Base-by-base conservation (phyloP, 2,797 vertebrate genomes). In the Hyperoplus immaculatus region DNA sequence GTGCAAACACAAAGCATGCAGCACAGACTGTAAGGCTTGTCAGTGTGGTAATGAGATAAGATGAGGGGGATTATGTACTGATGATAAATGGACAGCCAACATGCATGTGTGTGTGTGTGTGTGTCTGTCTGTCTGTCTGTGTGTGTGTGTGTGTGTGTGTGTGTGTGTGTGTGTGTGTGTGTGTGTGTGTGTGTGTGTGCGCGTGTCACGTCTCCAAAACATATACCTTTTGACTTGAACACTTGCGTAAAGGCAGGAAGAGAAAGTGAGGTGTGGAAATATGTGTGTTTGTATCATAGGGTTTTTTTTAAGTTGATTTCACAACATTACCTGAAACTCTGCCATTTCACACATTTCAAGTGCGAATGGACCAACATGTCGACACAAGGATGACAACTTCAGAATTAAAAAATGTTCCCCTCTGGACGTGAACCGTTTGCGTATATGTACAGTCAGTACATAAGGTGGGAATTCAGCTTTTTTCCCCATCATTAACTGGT, bases 1-100 rank as follows among this genome's bases (percentile, higher is more conserved):
- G 29, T 29, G 29, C 81, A 88, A 91, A 80, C 85, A 73, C 38
- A 81, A 86, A 87, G 82, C 60, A 73, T 73, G 49, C 82, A 91
- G 92, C 54, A 65, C 47, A 77, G 8, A 64, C 18, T 39, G 50
- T 54, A 43, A 65, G 58, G 12, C 61, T 60, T 57, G 38, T 63
- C 14, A 8, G 38, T 55, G 11, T 14, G 39, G 39, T 55, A 60
- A 64, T 56, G 49, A 39, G 43, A 80, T 64, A 50, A 50, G 57
- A 11, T 70, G 41, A 15, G 56, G 5, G 15, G 6, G 29, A 55
- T 68, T 47, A 14, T 56, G 42, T 49, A 36, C 15, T 38, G 45
- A 61, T 49, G 38, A 51, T 56, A 53, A 71, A 61, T 47, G 59
- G 62, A 29, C n/a, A 58, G 14, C 42, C 55, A 18, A n/a, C 0